Conservation (phyloP, 2,888 invertebrate genomes). For the Drosophila putrida region DNA sequence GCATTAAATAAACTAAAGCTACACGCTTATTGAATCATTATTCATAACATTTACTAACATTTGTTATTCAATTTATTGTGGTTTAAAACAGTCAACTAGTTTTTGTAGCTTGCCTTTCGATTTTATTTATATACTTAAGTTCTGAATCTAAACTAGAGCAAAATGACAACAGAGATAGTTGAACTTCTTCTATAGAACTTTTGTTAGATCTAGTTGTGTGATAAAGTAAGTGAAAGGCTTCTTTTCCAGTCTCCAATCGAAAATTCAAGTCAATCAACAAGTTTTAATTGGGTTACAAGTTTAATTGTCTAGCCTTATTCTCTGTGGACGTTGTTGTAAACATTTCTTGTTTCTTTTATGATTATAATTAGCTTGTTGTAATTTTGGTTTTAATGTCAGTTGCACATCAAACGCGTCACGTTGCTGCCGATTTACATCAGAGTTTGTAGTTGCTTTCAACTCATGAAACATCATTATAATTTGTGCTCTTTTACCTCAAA, state of each 20-base stretch:
- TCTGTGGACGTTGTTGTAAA: conserved; percentile 22
- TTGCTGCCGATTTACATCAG: conserved; percentile 38
- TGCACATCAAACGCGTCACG: conserved; percentile 57
- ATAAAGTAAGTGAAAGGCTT: conserved; percentile 60
- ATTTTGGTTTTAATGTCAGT: conserved; percentile 66
- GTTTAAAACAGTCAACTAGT: conserved; percentile 8
- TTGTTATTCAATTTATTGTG: conserved; percentile 6
- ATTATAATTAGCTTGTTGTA: conserved; percentile 49
- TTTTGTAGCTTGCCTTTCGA: conserved; percentile 20
- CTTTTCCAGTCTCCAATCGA: conserved; percentile 14
- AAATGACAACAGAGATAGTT: conserved; percentile 14
- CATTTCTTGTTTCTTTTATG: conserved; percentile 20
- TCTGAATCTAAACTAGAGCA: conserved; percentile 3
- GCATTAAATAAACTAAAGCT: conserved; percentile 13
- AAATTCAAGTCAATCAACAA: conserved; percentile 36
- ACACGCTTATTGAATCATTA: conserved; percentile 2
- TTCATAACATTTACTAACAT: conserved; percentile 7
- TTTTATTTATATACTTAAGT: not conserved
- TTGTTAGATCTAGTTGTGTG: conserved; percentile 6
- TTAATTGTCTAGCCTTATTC: conserved; percentile 44
- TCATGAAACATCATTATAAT: conserved; percentile 35
- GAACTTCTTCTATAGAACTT: conserved; percentile 8
- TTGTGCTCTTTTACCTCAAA: conserved; percentile 30
- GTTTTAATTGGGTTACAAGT: conserved; percentile 55
- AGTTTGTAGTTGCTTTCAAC: conserved; percentile 37